These are phyloP conservation scores for Eutrigla gurnardus DNA, from an alignment of 2,797 vertebrate species.

Conservation along the genomic window DNA sequence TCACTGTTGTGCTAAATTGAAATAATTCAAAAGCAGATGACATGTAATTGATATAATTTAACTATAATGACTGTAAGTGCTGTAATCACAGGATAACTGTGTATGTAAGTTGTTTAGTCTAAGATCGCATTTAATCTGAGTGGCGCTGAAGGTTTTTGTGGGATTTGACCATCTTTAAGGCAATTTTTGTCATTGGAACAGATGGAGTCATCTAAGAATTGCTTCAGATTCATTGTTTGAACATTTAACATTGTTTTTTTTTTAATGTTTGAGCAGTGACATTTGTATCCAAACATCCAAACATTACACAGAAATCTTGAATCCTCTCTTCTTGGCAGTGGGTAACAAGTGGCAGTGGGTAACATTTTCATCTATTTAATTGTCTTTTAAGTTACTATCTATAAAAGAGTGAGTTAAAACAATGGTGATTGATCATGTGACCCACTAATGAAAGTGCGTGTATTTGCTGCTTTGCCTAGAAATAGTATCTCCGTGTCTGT, in stretches of 20 bases:
- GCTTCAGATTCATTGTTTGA: constrained; percentile 27
- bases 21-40: constrained; percentile 47
- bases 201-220: constrained; percentile 18
- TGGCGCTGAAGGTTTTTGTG: constrained; percentile 9
- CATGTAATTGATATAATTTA: constrained; percentile 65
- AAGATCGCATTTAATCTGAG: constrained; percentile 6
- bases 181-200: constrained; percentile 11
- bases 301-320: constrained; percentile 45
- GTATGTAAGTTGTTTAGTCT: background rate
- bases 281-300: constrained; percentile 45
- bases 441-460: no score
- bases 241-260: constrained; percentile 32
- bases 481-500: no score
- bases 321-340: constrained; percentile 51
- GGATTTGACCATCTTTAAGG: background rate
- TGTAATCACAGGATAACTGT: constrained; percentile 42
- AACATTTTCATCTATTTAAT: no score
- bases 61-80: constrained; percentile 37
- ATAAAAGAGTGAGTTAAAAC: no score
- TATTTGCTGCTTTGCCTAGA: no score
- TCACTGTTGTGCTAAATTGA: constrained; percentile 39
- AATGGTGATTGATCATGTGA: no score
- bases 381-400: no score
- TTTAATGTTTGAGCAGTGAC: constrained; percentile 41
- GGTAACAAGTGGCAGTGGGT: no score